Percentiles rank a stretch among this genome's conserved stretches.
These are phyloP conservation scores for Heliconius hewitsoni DNA, from an alignment of 1,140 invertebrate species.

Conservation along the genomic window DNA sequence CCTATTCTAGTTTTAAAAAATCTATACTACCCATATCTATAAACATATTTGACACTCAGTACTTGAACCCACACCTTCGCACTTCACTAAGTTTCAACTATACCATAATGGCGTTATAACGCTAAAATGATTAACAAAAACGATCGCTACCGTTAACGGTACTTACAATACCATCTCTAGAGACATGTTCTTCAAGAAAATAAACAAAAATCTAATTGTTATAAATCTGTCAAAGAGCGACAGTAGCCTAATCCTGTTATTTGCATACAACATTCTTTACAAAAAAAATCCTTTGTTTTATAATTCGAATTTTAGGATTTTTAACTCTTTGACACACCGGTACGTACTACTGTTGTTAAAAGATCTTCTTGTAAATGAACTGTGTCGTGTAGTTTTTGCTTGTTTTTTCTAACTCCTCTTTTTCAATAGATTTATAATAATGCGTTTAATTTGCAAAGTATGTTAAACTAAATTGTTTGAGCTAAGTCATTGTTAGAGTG, in stretches of 20 bases:
- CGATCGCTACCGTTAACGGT: conserved; percentile 48
- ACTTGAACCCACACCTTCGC: too few species aligned
- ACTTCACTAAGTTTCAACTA: too few species aligned
- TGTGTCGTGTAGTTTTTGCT: conserved; percentile 6
- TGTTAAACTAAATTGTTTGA: background rate
- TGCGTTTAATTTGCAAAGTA: conserved; percentile 4
- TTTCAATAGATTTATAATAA: conserved; percentile 13
- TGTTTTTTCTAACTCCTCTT: conserved; percentile 38
- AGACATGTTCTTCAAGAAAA: conserved; percentile 44
- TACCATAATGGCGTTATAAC: background rate
- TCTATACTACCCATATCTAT: too few species aligned
- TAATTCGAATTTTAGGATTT: conserved; percentile 53
- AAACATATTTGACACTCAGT: too few species aligned
- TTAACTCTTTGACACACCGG: conserved; percentile 65
- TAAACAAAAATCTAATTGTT: conserved; percentile 47
- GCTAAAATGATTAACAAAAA: conserved; percentile 13
- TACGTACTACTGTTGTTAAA: conserved; percentile 40
- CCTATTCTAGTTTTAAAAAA: too few species aligned
- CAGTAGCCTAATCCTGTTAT: conserved; percentile 76
- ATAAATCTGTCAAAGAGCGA: conserved; percentile 55
- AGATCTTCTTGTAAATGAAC: background rate
- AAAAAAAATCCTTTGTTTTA: conserved; percentile 64
- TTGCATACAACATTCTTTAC: conserved; percentile 66
- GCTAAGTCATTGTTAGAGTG: background rate
- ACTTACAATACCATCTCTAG: conserved; percentile 46